phyloP scores from a whole-genome alignment of 37 sponge, comb jelly and placozoan genomes.

The Bolinopsis microptera region DNA sequence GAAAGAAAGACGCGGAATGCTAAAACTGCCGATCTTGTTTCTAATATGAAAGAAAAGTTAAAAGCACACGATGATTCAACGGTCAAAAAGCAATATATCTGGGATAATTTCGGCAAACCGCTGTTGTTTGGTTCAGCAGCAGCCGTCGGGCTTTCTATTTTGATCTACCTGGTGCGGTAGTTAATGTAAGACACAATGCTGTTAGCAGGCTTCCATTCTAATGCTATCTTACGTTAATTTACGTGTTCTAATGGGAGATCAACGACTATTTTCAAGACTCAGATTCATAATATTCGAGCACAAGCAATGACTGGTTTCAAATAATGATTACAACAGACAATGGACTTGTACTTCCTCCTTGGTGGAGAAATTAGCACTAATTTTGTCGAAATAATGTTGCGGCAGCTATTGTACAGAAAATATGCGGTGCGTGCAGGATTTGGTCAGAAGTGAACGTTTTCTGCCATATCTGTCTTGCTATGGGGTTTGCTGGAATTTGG shows the following conservation, averaged over 20 bases:
- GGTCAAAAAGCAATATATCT: not conserved
- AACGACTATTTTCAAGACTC: too few species aligned
- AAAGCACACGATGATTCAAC: constrained; percentile 27
- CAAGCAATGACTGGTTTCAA: too few species aligned
- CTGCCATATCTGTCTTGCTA: too few species aligned
- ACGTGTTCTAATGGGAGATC: not conserved
- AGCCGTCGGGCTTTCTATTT: constrained; percentile 30
- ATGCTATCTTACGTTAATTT: not conserved
- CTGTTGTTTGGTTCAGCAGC: constrained; percentile 32
- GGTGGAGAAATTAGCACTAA: too few species aligned
- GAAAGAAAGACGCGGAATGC: constrained; percentile 3
- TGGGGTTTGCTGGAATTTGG: too few species aligned
- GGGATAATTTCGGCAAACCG: constrained; percentile 44
- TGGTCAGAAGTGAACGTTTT: too few species aligned
- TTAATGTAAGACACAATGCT: not conserved
- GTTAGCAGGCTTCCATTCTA: not conserved
- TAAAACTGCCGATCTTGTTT: constrained; percentile 15
- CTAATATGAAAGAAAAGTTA: constrained; percentile 12
- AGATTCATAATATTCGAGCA: too few species aligned
- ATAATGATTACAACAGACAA: too few species aligned
- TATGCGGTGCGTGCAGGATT: too few species aligned
- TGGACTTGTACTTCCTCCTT: too few species aligned
- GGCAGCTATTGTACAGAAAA: too few species aligned
- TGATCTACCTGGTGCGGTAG: constrained; percentile 20
- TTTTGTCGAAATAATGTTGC: too few species aligned